Conservation (phyloP, 1,140 invertebrate genomes). For the Drosophila tropicalis region DNA sequence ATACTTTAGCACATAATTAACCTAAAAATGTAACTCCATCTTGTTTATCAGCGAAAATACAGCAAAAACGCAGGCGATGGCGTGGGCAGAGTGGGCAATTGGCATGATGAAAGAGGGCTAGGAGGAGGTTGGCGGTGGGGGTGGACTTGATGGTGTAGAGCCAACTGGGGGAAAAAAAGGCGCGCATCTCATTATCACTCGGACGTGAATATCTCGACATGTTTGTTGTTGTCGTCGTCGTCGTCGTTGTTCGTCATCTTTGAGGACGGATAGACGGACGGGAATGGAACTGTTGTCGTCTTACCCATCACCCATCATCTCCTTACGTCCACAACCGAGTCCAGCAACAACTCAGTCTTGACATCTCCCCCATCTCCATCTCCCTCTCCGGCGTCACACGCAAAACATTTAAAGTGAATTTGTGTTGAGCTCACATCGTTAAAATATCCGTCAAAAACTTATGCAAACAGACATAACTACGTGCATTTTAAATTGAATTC, state of each 20-base stretch:
- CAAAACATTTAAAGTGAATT: slow-evolving; percentile 81
- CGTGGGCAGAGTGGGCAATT: slow-evolving; percentile 11
- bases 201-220: slow-evolving; percentile 82
- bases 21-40: slow-evolving; percentile 83
- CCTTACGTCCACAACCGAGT: slow-evolving; percentile 1
- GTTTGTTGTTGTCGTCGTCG: slow-evolving; percentile 76
- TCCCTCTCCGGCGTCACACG: slow-evolving; percentile 28
- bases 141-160: slow-evolving; percentile 33
- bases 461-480: slow-evolving; percentile 82
- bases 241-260: slow-evolving; percentile 74
- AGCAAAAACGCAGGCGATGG: slow-evolving; percentile 36
- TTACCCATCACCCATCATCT: slow-evolving; percentile 5
- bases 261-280: slow-evolving; percentile 43
- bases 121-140: not conserved
- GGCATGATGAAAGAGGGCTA: slow-evolving; percentile 4
- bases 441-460: slow-evolving; percentile 83
- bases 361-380: not conserved
- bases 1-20: slow-evolving; percentile 83
- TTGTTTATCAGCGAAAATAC: slow-evolving; percentile 79
- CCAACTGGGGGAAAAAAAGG: slow-evolving; percentile 63
- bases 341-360: not conserved
- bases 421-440: slow-evolving; percentile 83
- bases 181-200: slow-evolving; percentile 83
- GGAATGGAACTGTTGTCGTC: slow-evolving; percentile 55
- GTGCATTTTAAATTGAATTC: slow-evolving; percentile 82